These are phyloP conservation scores for Cantharis rustica DNA, from an alignment of 2,888 invertebrate species.

Conservation along the genomic window DNA sequence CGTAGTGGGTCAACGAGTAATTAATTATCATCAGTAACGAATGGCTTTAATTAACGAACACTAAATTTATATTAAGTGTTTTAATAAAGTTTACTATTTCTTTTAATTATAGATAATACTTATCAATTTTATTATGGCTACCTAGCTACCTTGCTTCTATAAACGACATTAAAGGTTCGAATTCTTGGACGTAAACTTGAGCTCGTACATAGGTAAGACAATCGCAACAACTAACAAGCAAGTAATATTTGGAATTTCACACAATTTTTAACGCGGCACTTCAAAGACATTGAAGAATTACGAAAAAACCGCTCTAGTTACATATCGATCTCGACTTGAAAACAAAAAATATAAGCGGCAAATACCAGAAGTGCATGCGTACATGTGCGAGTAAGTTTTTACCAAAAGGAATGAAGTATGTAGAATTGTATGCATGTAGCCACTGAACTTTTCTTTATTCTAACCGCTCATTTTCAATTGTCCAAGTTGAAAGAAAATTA, in stretches of 20 bases:
- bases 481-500: background rate
- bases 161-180: slow-evolving; percentile 10
- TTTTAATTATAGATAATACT: background rate
- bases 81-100: background rate
- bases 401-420: slow-evolving; percentile 49
- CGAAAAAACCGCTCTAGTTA: slow-evolving; percentile 55
- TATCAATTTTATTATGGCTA: slow-evolving; percentile 9
- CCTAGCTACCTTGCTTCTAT: background rate
- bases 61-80: background rate
- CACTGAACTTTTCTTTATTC: slow-evolving; percentile 12
- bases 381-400: slow-evolving; percentile 50
- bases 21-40: background rate
- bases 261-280: slow-evolving; percentile 57
- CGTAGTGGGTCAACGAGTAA: background rate
- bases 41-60: background rate
- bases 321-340: slow-evolving; percentile 52
- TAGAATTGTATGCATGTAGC: slow-evolving; percentile 39
- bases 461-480: background rate
- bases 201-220: slow-evolving; percentile 28
- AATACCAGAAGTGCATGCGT: slow-evolving; percentile 53
- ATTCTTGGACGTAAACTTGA: slow-evolving; percentile 13
- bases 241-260: slow-evolving; percentile 59
- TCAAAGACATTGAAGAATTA: slow-evolving; percentile 49
- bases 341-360: slow-evolving; percentile 46
- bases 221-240: slow-evolving; percentile 54